Base-by-base conservation (phyloP, 2,113 vertebrate genomes). In the Pterophyllum scalare region DNA sequence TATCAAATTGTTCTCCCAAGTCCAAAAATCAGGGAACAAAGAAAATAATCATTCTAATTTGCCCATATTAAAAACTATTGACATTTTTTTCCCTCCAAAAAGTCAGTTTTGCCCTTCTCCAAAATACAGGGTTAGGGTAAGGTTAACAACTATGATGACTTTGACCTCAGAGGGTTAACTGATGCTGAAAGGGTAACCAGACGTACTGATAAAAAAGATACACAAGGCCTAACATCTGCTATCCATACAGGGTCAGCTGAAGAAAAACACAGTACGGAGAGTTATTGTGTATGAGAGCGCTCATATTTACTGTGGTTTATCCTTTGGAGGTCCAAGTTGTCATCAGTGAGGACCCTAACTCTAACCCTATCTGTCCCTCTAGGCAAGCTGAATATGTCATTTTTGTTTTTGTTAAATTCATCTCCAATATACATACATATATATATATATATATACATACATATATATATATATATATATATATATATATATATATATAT, bases 191-290 rank as follows among this genome's bases (percentile, higher is more conserved):
- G 43, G 6, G 43, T 70, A 70, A 49, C 43, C 43, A 28, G 65
- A 70, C 49, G 65, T 70, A 28, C 15, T 49, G 43, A 52, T 70
- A 31, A 52, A 31, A 24, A 49, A 70, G 65, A 70, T 52, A 31
- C 52, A n/a, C 65, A 20, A 70, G 24, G 65, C 17, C 24, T 52
- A 70, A 70, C 65, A 70, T 70, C 40, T 70, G 24, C 65, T 28
- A 70, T 70, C 43, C 43, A 20, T 70, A 70, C 65, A 13, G 65
- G 65, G 43, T 70, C 43, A 70, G 43, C 43, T 52, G 65, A 70
- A 52, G 17, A 20, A 3, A 70, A 8, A 70, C 3, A 49, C 22
- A 40, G 28, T 17, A 70, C 7, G 15, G 43, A 70, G 17, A 70
- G 38, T 24, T 65, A 43, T 31, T 70, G 43, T 70, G 65, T 52